Percentiles rank a stretch among this genome's conserved stretches.
These are phyloP conservation scores for Cichladusa arquata DNA, from an alignment of 2,113 vertebrate genomes.

Conservation along the genomic window DNA sequence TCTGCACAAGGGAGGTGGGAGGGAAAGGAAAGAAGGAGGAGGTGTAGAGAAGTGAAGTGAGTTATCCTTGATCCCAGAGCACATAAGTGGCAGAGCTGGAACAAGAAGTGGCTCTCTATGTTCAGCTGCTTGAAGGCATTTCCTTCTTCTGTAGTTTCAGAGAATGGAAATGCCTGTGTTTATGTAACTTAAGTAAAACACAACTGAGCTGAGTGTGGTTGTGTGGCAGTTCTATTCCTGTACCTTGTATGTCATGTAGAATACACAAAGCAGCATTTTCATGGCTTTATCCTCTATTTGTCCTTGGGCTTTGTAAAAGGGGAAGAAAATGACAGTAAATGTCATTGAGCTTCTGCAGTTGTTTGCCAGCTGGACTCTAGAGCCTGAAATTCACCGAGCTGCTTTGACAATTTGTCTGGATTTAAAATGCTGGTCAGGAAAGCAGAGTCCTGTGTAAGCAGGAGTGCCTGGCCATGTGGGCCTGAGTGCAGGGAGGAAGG, in stretches of 20 bases:
- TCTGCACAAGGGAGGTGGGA: background rate
- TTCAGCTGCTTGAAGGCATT: background rate
- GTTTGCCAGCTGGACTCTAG: background rate
- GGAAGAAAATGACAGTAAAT: background rate
- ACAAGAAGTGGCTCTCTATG: background rate
- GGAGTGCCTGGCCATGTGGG: background rate
- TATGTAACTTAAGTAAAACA: background rate
- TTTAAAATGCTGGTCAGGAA: background rate
- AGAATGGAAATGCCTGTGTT: background rate
- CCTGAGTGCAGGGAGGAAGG: background rate
- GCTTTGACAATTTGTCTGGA: background rate
- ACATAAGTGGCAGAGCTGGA: background rate
- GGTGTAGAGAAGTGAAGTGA: background rate
- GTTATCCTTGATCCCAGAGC: background rate
- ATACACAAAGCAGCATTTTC: background rate
- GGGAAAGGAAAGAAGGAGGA: background rate
- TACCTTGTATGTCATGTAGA: background rate
- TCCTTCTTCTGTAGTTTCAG: background rate
- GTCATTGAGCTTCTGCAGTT: background rate
- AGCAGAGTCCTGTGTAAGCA: background rate
- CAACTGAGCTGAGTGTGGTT: background rate
- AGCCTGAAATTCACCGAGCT: background rate
- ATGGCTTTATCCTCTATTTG: background rate
- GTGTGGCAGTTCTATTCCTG: background rate
- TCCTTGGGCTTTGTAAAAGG: background rate